phyloP scores from a whole-genome alignment of 2,888 invertebrate species.

The Platycheirus albimanus region DNA sequence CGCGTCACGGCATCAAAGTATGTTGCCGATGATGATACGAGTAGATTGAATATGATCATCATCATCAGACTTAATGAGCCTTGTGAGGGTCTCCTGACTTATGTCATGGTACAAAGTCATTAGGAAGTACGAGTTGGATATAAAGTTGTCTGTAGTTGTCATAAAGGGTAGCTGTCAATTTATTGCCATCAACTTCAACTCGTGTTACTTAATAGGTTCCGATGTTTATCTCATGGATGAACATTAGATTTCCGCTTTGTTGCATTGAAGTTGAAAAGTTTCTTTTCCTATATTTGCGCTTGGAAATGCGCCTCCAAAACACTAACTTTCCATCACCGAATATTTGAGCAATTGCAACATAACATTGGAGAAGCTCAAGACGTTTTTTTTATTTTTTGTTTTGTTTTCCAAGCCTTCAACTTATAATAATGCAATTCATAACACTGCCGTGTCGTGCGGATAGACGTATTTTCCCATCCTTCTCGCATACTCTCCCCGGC shows the following conservation, averaged over 20 bases:
- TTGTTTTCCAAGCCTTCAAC: conserved; percentile 9
- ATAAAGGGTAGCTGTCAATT: conserved; percentile 37
- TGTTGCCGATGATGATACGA: conserved; percentile 15
- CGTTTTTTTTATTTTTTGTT: too few species aligned
- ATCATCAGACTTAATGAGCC: conserved; percentile 12
- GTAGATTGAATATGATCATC: background rate
- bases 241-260: conserved; percentile 41
- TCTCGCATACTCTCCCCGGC: background rate
- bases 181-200: conserved; percentile 10
- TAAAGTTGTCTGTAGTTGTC: too few species aligned
- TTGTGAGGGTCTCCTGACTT: conserved; percentile 15
- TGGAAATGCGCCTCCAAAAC: background rate
- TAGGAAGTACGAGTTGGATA: conserved; percentile 30
- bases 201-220: conserved; percentile 51
- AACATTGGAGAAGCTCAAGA: background rate
- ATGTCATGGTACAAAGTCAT: conserved; percentile 26
- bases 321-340: conserved; percentile 35
- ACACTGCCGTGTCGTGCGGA: conserved; percentile 14
- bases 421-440: conserved; percentile 47
- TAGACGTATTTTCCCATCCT: conserved; percentile 37
- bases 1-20: too few species aligned
- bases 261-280: conserved; percentile 27
- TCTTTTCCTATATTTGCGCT: conserved; percentile 34
- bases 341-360: conserved; percentile 46
- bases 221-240: conserved; percentile 42